Evolutionary conservation across 2,888 invertebrate genomes (phyloP).

Genomic region (Clepsis dumicolana): DNA sequence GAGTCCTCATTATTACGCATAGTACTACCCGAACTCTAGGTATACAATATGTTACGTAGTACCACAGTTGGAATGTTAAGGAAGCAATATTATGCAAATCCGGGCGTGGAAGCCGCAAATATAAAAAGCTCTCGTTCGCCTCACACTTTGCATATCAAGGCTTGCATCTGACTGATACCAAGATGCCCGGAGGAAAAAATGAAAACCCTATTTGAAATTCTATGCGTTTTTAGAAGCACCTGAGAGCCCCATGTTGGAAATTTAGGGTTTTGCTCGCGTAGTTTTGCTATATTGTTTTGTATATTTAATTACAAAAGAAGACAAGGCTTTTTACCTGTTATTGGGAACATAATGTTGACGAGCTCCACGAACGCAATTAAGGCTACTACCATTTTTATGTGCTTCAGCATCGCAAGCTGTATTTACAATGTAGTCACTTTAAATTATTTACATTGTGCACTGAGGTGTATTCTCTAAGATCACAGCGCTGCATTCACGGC

Average conservation of each 20-base stretch:
- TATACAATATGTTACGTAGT: constrained; percentile 69
- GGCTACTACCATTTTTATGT: no score
- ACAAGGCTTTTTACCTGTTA: background rate
- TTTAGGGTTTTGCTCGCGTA: constrained; percentile 18
- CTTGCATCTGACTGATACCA: constrained; percentile 82
- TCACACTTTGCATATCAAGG: constrained; percentile 85
- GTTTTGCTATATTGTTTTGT: constrained; percentile 9
- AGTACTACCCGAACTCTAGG: constrained; percentile 49
- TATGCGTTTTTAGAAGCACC: constrained; percentile 76
- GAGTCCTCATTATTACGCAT: constrained; percentile 43
- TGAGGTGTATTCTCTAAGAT: no score
- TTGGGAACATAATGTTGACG: no score
- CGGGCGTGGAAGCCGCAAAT: constrained; percentile 80
- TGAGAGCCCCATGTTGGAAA: constrained; percentile 54
- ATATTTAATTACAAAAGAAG: background rate
- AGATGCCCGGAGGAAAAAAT: constrained; percentile 81
- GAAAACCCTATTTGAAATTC: constrained; percentile 83
- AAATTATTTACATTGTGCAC: no score
- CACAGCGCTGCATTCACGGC: no score
- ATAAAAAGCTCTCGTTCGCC: constrained; percentile 81
- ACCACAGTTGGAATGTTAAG: constrained; percentile 78
- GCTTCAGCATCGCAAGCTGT: no score
- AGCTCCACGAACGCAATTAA: no score
- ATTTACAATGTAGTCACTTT: no score
- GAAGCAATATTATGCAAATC: constrained; percentile 87